Evolutionary conservation across 2,113 vertebrate species (phyloP).

Genomic region (Megaceryle maxima): DNA sequence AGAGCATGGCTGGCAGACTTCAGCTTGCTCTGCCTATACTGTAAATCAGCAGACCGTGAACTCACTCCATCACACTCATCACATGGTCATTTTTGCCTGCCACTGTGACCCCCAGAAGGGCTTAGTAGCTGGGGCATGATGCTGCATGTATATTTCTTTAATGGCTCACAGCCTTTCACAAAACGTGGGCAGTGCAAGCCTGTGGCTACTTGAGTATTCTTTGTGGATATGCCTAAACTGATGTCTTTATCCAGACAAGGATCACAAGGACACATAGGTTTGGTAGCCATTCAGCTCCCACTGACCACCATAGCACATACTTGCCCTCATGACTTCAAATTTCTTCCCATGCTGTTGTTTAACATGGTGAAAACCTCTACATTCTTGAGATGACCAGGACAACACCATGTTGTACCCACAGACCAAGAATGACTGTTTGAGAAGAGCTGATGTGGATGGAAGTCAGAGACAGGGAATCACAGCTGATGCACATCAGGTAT

Average conservation of each 20-base stretch:
- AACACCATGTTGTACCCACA: not conserved
- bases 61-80: not conserved
- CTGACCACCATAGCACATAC: not conserved
- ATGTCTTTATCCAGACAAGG: not conserved
- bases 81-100: not conserved
- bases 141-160: not conserved
- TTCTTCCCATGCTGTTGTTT: not conserved
- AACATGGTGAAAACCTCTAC: not conserved
- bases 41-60: not conserved
- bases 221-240: not conserved
- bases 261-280: not conserved
- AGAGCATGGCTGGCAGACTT: not conserved
- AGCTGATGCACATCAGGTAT: rapidly evolving
- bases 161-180: not conserved
- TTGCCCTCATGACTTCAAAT: not conserved
- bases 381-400: not conserved
- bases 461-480: not conserved
- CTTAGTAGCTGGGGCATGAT: not conserved
- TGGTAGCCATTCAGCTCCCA: not conserved
- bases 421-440: not conserved
- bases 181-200: not conserved
- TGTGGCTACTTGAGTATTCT: not conserved
- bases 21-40: not conserved
- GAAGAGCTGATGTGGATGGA: not conserved
- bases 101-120: not conserved